phyloP scores from a whole-genome alignment of 2,797 vertebrate genomes.

The Erethizon dorsatum region DNA sequence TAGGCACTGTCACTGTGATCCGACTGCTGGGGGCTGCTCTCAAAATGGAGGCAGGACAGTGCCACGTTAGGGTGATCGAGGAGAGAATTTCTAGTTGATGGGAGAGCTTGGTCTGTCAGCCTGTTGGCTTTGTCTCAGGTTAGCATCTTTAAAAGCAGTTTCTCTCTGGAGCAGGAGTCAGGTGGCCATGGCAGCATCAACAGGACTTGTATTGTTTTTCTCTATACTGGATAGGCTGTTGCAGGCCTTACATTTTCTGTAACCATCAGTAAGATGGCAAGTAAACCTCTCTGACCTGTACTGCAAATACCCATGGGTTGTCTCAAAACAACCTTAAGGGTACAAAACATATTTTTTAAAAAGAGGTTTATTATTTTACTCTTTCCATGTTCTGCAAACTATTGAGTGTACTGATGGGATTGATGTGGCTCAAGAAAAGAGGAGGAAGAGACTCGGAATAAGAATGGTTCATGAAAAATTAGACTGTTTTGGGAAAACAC shows the following conservation, averaged over 20 bases:
- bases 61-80: neutral
- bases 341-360: slow-evolving; percentile 27
- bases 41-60: neutral
- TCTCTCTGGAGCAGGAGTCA: neutral
- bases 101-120: neutral
- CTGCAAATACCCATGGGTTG: neutral
- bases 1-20: neutral
- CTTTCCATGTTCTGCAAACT: neutral
- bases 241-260: neutral
- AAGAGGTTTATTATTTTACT: neutral
- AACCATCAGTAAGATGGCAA: neutral
- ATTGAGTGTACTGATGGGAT: neutral
- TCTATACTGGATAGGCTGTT: neutral
- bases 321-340: slow-evolving; percentile 5
- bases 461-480: neutral
- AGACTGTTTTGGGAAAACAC: neutral
- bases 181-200: neutral
- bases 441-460: neutral
- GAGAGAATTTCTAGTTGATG: neutral
- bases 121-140: neutral
- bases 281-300: neutral
- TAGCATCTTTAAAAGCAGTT: slow-evolving; percentile 41
- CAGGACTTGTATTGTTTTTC: neutral
- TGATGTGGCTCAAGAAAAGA: neutral
- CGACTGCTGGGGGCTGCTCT: neutral